phyloP scores from a whole-genome alignment of 2,888 invertebrate species.

The Anthrax anthrax region DNA sequence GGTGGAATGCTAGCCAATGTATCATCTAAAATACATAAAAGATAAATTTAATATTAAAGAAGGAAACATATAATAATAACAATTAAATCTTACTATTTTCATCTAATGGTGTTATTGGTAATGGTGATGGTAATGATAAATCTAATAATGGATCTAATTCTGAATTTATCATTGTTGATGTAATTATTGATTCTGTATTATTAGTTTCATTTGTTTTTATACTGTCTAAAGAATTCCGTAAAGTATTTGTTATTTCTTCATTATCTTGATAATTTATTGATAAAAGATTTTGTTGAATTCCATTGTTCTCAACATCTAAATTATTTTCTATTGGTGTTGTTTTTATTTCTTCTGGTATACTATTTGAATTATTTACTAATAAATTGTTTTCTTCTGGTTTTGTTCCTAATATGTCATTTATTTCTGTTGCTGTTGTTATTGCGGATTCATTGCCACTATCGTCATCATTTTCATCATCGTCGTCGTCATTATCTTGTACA shows the following conservation, averaged over 20 bases:
- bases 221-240: no score
- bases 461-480: no score
- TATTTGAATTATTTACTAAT: no score
- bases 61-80: not conserved
- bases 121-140: slow-evolving; percentile 12
- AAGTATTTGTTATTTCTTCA: no score
- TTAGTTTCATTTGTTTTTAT: not conserved
- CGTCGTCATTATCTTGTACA: not conserved
- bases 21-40: slow-evolving; percentile 14
- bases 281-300: no score
- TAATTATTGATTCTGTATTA: not conserved
- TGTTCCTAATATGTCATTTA: no score
- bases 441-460: not conserved
- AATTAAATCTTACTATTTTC: slow-evolving; percentile 10
- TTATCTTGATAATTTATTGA: no score
- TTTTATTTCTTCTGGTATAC: no score
- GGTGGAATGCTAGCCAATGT: slow-evolving; percentile 28
- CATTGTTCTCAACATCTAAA: no score
- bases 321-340: no score
- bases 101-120: slow-evolving; percentile 8
- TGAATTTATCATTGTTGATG: slow-evolving; percentile 1
- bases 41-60: not conserved
- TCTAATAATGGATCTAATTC: slow-evolving; percentile 13
- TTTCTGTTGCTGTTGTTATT: not conserved
- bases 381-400: no score